Evolutionary conservation across 2,797 vertebrate species (phyloP), one percentile per base, ranked within the genome.

Genomic region (Bradypodion ventrale): DNA sequence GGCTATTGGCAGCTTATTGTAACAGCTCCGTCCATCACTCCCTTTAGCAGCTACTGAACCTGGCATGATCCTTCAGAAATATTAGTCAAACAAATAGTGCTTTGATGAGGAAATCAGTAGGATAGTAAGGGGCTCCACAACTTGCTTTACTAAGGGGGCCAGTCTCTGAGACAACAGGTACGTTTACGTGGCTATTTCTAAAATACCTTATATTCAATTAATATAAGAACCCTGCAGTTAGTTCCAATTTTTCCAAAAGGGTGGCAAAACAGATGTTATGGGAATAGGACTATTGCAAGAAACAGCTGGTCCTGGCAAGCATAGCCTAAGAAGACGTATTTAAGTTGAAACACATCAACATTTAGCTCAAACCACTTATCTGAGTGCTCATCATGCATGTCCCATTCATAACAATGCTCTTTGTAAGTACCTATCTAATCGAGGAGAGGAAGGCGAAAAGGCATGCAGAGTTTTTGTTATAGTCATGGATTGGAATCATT

Each of bases 291-390:
- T 7, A 16, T 73, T 23, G 56, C 42, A 80, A 60, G 15, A 76
- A 69, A 75, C 1, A 0, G 1, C 3, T 80, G 86, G 90, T 90
- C 68, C 29, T 42, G 72, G 72, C 77, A 91, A 89, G 1, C 1
- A 85, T 1, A 0, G 46, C 78, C 88, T 56, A 84, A 89, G 80
- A 88, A 87, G 70, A 89, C 40, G 85, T 29, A 80, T 60, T 70
- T 88, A 87, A 88, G 86, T 83, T 91, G 74, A 73, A 84, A 85
- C 76, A 74, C 84, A 86, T 59, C 52, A 49, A 5, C 40, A 87
- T 83, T 35, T 56, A 40, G 37, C 73, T 85, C 63, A 59, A 66
- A 40, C 27, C 27, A 37, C n/a, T 76, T 68, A 80, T 75, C 86
- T 52, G 74, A 80, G 83, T 86, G 72, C 44, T 62, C 7, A 77